Base-by-base conservation (phyloP, 2,797 vertebrate genomes). In the Bradypus variegatus region DNA sequence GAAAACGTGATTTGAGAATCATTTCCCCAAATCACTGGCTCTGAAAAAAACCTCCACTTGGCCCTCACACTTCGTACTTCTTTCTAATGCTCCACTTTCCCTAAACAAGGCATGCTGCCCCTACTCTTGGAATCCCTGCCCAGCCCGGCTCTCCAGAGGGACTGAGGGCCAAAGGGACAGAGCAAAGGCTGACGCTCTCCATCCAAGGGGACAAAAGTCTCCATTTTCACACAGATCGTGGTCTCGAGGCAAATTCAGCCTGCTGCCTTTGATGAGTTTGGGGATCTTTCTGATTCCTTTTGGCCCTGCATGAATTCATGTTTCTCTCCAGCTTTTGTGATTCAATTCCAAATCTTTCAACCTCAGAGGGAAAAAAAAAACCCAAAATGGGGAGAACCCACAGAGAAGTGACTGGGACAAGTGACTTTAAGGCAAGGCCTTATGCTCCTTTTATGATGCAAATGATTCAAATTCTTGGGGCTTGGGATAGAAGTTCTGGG, bases 141-240 rank as follows among this genome's bases (percentile, higher is more conserved):
- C 12, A 25, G 60, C 2, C 6, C 23, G 3, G 31, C 25, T 15
- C 1, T 89, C 58, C 9, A 10, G 4, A 27, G 31, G 25, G 60
- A 70, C 12, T 0, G 73, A 41, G 38, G n/a, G 23, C 27, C 14
- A 19, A 8, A 65, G 67, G 55, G 33, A 31, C 8, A 12, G 27
- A 64, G 21, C 9, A 4, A 27, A 62, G 38, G 12, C 33, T 4
- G 33, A 33, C 0, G 0, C 50, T 79, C 25, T 1, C 7, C 0
- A 5, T 6, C 23, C 21, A n/a, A 41, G 3, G 36, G 6, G 50
- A 19, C 58, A 8, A 8, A 16, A 0, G 0, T 7, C 48, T 65
- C 65, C 33, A 3, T 31, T 19, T 70, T 36, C 48, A 19, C 45
- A 41, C 21, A 16, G 76, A 2, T 7, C 3, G 7, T 45, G 19